Conservation (phyloP, 35 echinoderm and acorn worm species). For the Lytechinus pictus region DNA sequence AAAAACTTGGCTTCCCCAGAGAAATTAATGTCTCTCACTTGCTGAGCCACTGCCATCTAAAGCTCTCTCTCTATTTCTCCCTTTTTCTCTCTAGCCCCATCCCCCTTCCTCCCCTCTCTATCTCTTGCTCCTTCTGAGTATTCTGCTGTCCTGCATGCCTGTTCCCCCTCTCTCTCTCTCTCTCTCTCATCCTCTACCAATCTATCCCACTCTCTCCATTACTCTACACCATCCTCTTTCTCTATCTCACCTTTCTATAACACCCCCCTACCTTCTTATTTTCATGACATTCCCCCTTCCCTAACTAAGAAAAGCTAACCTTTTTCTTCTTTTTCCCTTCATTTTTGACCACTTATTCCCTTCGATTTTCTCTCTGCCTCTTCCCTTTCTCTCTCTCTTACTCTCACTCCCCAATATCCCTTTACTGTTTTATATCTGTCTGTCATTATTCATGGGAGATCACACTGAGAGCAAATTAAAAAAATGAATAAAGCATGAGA, state of each 20-base stretch:
- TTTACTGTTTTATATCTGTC: not conserved
- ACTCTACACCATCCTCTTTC: too few species aligned
- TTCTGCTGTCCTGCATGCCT: too few species aligned
- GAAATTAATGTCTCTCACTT: not conserved
- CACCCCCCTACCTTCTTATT: too few species aligned
- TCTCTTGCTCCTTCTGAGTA: too few species aligned
- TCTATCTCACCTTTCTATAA: too few species aligned
- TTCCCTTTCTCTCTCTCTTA: not conserved
- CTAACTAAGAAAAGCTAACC: not conserved
- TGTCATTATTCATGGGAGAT: slow-evolving; percentile 35
- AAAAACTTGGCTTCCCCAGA: not conserved
- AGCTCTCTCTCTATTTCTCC: not conserved
- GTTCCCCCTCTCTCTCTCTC: too few species aligned
- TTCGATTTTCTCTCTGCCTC: not conserved
- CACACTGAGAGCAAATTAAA: slow-evolving; percentile 43
- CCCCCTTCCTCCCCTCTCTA: too few species aligned
- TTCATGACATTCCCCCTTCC: too few species aligned
- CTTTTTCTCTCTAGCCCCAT: not conserved
- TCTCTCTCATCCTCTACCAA: too few species aligned
- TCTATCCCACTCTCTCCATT: too few species aligned
- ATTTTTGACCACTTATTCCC: not conserved
- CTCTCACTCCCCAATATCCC: not conserved
- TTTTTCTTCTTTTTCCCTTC: not conserved
- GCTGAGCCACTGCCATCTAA: not conserved
- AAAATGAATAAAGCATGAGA: slow-evolving; percentile 29